Evolutionary conservation across 2,113 vertebrate genomes (phyloP).

Genomic region (Furnarius figulus): DNA sequence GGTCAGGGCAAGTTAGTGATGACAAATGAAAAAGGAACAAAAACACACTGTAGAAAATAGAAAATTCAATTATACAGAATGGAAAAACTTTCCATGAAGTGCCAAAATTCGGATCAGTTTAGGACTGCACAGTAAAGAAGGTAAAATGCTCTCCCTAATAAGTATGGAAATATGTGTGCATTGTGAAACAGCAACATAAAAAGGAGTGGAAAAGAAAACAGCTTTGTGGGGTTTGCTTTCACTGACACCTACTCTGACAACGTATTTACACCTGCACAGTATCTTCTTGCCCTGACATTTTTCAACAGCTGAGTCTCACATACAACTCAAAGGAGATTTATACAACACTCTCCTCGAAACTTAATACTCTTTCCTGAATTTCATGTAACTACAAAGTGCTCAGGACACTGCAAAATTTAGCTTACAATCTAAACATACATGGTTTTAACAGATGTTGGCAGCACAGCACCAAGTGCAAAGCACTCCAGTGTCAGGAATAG

Average conservation of each 20-base stretch:
- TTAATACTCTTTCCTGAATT: neutral
- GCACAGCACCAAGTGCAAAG: neutral
- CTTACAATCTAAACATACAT: neutral
- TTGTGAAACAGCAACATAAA: neutral
- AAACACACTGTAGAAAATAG: neutral
- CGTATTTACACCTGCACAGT: neutral
- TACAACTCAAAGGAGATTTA: neutral
- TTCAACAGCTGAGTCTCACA: neutral
- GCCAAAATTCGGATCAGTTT: neutral
- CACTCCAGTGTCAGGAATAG: rapidly evolving
- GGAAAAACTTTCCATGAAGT: neutral
- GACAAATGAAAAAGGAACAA: neutral
- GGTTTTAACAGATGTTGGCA: neutral
- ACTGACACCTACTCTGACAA: neutral
- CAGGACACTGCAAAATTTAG: neutral
- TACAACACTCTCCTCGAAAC: neutral
- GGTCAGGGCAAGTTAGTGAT: neutral
- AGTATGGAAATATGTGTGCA: neutral
- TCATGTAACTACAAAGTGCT: neutral
- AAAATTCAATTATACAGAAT: neutral
- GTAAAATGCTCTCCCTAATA: neutral
- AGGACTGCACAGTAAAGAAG: neutral
- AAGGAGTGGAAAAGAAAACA: neutral
- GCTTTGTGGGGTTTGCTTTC: neutral
- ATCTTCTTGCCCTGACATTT: neutral